Percentiles rank a stretch among this genome's conserved stretches.
Conservation (phyloP, 2,797 vertebrate species). For the Pristis pectinata region DNA sequence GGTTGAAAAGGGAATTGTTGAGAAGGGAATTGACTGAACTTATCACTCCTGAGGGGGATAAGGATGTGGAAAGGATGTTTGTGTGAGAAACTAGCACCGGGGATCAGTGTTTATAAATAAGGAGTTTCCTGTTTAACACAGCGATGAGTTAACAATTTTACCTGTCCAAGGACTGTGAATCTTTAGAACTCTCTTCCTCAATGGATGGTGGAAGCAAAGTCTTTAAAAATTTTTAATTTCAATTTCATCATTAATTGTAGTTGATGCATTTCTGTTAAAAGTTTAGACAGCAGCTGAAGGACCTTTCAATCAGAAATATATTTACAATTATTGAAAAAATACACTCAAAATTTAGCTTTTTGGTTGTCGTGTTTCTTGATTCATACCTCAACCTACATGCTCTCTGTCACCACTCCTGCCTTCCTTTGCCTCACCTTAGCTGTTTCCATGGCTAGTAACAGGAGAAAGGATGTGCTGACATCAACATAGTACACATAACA, state of each 20-base stretch:
- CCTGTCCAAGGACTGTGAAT: too few relatives aligned
- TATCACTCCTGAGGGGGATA: neutral
- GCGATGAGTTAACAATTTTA: too few relatives aligned
- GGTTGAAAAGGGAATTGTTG: too few relatives aligned
- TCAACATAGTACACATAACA: neutral
- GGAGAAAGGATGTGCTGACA: neutral
- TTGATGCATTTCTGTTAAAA: neutral
- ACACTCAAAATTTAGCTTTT: neutral
- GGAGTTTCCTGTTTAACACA: too few relatives aligned
- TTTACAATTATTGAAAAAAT: neutral
- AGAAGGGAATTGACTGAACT: too few relatives aligned
- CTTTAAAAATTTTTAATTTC: too few relatives aligned
- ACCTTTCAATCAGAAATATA: neutral
- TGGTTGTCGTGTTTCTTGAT: neutral
- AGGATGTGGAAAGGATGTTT: neutral
- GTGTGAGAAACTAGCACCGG: neutral
- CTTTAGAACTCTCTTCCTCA: too few relatives aligned
- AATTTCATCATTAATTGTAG: neutral
- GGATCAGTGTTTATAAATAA: neutral
- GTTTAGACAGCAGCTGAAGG: neutral
- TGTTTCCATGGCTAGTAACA: neutral
- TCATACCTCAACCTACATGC: neutral
- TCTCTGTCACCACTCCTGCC: neutral
- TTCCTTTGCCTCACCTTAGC: neutral
- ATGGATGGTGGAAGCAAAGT: neutral